phyloP scores from a whole-genome alignment of 2,113 vertebrate genomes.

The Tychaedon coryphoeus region DNA sequence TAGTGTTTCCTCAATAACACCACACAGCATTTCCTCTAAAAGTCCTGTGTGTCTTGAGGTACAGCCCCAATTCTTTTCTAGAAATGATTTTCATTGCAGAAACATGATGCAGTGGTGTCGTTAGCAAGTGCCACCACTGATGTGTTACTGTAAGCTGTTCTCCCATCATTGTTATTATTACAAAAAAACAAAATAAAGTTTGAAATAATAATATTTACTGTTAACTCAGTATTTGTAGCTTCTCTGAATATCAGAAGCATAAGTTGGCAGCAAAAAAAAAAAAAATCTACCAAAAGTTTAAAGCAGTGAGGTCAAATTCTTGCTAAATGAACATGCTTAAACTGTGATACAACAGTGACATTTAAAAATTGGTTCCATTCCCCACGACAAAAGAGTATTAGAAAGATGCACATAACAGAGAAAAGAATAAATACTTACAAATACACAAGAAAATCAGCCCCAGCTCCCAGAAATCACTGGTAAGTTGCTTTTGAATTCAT shows the following conservation, averaged over 20 bases:
- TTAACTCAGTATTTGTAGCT: neutral
- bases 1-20: neutral
- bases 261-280: neutral
- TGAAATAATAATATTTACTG: neutral
- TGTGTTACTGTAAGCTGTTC: neutral
- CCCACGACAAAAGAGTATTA: neutral
- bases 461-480: constrained; percentile 94
- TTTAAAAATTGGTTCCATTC: neutral
- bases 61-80: neutral
- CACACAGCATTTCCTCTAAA: neutral
- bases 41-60: neutral
- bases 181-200: neutral
- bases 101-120: neutral
- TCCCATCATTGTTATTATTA: neutral
- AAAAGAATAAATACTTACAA: constrained; percentile 87
- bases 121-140: neutral
- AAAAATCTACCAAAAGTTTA: neutral
- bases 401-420: neutral
- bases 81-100: neutral
- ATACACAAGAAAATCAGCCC: constrained; percentile 88
- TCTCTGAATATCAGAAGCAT: neutral
- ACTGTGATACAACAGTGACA: neutral
- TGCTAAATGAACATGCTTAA: neutral
- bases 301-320: neutral
- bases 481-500: constrained; percentile 92